phyloP scores from a whole-genome alignment of 2,113 vertebrate genomes.

The Anguilla rostrata region DNA sequence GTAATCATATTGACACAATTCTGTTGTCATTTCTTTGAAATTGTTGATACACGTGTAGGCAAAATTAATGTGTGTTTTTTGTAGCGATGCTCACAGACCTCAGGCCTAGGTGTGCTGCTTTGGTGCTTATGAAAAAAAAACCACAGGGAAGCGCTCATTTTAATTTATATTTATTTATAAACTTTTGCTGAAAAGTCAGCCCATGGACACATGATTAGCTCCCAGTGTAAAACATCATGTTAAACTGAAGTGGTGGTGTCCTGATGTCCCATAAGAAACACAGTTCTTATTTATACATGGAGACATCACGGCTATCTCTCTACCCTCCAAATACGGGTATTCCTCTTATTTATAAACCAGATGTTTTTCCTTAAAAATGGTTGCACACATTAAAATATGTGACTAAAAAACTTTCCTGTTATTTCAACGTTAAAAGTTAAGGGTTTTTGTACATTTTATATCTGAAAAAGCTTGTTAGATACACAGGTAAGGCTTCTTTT shows the following conservation, averaged over 20 bases:
- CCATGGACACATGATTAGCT: too few species aligned
- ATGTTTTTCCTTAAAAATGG: background rate
- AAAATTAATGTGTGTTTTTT: background rate
- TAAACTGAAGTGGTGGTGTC: too few species aligned
- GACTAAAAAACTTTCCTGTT: background rate
- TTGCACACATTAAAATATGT: background rate
- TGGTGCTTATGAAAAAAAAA: background rate
- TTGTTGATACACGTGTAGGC: background rate
- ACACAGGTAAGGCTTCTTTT: background rate
- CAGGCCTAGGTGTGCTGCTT: too few species aligned
- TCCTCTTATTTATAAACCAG: background rate
- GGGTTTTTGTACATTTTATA: too few species aligned
- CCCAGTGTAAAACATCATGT: too few species aligned
- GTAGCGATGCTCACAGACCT: background rate
- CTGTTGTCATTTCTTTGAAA: background rate
- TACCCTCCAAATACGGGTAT: background rate
- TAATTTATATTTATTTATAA: background rate
- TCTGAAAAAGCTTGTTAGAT: background rate
- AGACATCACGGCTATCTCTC: too few species aligned
- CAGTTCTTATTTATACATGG: background rate
- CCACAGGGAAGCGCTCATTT: background rate
- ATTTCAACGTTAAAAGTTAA: background rate
- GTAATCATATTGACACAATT: background rate
- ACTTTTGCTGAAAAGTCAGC: background rate
- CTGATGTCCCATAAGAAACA: background rate